A percentile compares a stretch with the other conserved stretches of the same genome.
Conservation (phyloP, 1,140 invertebrate genomes). For the Mactra quadrangularis region DNA sequence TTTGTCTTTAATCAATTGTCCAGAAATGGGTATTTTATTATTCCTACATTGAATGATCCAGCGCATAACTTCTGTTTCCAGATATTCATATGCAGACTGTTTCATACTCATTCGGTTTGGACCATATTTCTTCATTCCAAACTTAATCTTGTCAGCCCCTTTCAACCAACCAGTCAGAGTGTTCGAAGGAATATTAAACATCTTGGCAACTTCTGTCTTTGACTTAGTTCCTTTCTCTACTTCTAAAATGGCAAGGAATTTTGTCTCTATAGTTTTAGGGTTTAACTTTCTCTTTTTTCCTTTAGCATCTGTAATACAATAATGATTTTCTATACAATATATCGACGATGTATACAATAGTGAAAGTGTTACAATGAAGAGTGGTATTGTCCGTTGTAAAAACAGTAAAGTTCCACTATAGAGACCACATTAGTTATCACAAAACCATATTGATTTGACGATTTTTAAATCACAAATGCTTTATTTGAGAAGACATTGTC, state of each 20-base stretch:
- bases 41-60: constrained; percentile 6
- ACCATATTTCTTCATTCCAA: constrained; percentile 21
- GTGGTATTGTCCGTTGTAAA: too few relatives aligned
- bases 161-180: constrained; percentile 43
- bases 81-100: not conserved
- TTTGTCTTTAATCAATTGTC: constrained; percentile 1
- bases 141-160: constrained; percentile 13
- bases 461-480: too few relatives aligned
- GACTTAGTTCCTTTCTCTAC: constrained; percentile 2
- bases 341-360: too few relatives aligned
- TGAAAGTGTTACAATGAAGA: too few relatives aligned
- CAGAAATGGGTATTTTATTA: not conserved
- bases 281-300: constrained; percentile 19
- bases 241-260: constrained; percentile 29
- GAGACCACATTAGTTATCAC: too few relatives aligned
- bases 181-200: not conserved
- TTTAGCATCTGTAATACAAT: not conserved
- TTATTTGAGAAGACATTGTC: too few relatives aligned
- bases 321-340: too few relatives aligned
- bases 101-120: constrained; percentile 19
- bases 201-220: constrained; percentile 13
- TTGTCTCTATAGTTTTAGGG: constrained; percentile 2
- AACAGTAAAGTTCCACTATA: too few relatives aligned
- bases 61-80: not conserved
- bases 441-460: too few relatives aligned